Evolutionary conservation across 2,113 vertebrate species (phyloP).

Genomic region (Caracal caracal): DNA sequence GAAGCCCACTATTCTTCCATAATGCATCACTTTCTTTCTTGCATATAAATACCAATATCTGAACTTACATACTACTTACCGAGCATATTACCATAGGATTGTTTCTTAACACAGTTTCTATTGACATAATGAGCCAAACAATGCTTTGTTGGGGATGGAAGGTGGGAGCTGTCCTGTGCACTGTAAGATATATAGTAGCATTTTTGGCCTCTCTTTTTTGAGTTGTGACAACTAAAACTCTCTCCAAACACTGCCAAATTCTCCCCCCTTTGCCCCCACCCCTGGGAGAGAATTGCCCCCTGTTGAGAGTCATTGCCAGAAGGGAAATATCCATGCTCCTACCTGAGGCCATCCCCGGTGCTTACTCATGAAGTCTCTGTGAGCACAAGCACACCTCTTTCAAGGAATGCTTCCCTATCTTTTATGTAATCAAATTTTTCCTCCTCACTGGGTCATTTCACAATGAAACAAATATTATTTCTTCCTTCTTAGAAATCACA

Average conservation of each 20-base stretch:
- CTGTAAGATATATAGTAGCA: not conserved
- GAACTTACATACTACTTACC: not conserved
- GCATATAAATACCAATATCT: not conserved
- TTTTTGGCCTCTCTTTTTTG: not conserved
- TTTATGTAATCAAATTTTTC: not conserved
- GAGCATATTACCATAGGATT: not conserved
- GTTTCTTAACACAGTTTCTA: not conserved
- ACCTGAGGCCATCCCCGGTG: accelerated
- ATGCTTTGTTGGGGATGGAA: accelerated
- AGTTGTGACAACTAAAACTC: not conserved
- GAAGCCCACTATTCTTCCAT: not conserved
- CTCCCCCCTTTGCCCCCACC: no score
- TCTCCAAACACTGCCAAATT: not conserved
- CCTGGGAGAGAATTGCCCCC: not conserved
- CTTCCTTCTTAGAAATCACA: not conserved
- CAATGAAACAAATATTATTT: not conserved
- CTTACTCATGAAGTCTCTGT: not conserved
- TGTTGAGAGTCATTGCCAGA: not conserved
- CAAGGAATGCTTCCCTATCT: no score
- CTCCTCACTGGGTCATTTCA: not conserved
- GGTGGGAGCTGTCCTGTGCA: accelerated
- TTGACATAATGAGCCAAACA: not conserved
- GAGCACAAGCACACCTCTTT: not conserved
- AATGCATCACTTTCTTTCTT: not conserved
- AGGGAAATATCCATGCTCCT: not conserved